A percentile compares a stretch with the other conserved stretches of the same genome.
Conservation (phyloP, 2,113 vertebrate genomes). For the Crotophaga sulcirostris region DNA sequence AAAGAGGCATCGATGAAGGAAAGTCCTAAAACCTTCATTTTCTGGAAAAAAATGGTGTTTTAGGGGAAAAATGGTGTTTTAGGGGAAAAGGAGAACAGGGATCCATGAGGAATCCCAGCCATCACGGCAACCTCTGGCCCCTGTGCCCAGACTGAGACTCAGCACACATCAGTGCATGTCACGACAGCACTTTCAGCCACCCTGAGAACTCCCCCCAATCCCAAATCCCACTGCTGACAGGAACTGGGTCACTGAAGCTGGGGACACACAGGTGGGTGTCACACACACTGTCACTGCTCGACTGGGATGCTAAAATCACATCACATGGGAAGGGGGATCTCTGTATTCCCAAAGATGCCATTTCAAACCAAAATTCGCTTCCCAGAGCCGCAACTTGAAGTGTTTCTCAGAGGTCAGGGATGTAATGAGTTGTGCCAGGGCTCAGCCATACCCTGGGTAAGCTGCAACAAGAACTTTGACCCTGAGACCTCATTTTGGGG, state of each 20-base stretch:
- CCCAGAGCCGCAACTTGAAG: accelerated
- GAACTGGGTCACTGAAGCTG: background rate
- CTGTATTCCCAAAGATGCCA: accelerated
- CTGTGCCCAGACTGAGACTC: background rate
- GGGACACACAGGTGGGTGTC: background rate
- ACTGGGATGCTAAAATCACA: background rate
- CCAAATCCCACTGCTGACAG: accelerated
- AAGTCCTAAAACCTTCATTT: background rate
- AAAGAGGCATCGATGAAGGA: background rate
- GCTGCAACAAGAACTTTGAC: background rate
- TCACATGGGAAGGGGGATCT: background rate
- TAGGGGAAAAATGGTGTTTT: background rate
- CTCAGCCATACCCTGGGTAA: background rate
- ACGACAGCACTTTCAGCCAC: background rate
- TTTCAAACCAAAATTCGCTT: background rate
- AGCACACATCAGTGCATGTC: background rate
- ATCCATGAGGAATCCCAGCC: background rate
- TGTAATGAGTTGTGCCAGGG: background rate
- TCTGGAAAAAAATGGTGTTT: background rate
- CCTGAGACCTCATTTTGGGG: accelerated
- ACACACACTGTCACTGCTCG: accelerated
- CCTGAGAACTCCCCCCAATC: accelerated
- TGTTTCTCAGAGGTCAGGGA: accelerated
- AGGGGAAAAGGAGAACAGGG: background rate
- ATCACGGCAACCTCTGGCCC: background rate